Conservation (phyloP, 2,113 vertebrate species). For the Helogale parvula region DNA sequence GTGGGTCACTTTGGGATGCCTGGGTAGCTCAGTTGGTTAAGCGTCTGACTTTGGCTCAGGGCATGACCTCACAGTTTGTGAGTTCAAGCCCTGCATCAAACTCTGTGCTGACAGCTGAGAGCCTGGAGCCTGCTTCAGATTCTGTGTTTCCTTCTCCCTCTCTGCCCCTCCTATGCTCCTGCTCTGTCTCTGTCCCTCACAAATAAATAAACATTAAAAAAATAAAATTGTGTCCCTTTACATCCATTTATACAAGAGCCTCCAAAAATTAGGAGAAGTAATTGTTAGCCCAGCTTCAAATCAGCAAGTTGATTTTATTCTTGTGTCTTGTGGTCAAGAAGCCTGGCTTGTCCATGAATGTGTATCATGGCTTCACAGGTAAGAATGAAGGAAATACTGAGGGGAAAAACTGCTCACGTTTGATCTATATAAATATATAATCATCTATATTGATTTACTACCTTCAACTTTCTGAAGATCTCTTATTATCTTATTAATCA, state of each 20-base stretch:
- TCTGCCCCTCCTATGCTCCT: too few relatives aligned
- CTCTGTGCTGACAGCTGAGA: too few relatives aligned
- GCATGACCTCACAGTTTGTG: too few relatives aligned
- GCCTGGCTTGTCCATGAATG: background rate
- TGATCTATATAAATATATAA: background rate
- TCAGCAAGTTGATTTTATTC: background rate
- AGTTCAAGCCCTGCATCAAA: too few relatives aligned
- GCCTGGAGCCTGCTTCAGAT: too few relatives aligned
- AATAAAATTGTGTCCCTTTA: background rate
- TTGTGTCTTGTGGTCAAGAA: background rate
- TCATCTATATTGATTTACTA: background rate
- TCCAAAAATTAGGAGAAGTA: background rate
- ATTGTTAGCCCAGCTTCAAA: background rate
- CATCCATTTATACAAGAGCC: background rate
- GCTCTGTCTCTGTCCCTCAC: too few relatives aligned
- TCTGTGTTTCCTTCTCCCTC: too few relatives aligned
- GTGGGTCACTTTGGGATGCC: too few relatives aligned
- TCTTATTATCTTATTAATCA: background rate
- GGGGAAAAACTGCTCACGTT: background rate
- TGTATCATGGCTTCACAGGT: background rate
- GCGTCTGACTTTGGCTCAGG: too few relatives aligned
- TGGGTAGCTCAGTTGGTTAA: too few relatives aligned
- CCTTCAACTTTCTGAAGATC: background rate
- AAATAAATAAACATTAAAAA: too few relatives aligned
- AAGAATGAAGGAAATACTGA: background rate